phyloP scores from a whole-genome alignment of 2,888 invertebrate species.

The Caenorhabditis parvicauda region DNA sequence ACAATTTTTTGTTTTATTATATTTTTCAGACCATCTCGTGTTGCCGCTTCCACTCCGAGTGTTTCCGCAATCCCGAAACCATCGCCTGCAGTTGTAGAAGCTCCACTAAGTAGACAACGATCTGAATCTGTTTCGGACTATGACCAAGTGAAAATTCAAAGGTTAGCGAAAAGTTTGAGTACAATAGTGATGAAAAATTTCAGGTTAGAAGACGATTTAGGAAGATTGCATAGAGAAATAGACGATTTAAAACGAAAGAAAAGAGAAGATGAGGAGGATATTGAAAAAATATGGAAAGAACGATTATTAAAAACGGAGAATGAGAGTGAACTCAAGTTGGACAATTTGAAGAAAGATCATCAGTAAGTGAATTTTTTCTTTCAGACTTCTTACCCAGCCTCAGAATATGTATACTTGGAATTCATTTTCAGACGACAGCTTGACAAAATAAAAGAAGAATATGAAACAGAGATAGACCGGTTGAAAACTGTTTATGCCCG shows the following conservation, averaged over 20 bases:
- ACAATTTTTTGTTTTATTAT: too few species aligned
- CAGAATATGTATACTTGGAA: too few species aligned
- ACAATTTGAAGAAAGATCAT: neutral
- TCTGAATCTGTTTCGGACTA: neutral
- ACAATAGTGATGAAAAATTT: neutral
- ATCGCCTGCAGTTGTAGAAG: neutral
- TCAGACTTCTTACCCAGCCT: too few species aligned
- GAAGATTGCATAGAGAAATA: neutral
- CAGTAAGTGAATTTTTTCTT: too few species aligned
- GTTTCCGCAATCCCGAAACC: neutral
- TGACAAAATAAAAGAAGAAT: constrained; percentile 28
- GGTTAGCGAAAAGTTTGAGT: neutral
- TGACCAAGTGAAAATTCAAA: neutral
- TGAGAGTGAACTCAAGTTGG: neutral
- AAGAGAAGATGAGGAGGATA: neutral
- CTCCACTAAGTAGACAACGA: neutral
- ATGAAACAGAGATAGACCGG: constrained; percentile 28
- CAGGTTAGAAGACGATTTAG: neutral
- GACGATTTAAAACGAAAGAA: neutral
- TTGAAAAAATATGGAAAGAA: neutral
- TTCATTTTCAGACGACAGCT: constrained; percentile 24
- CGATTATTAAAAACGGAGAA: neutral
- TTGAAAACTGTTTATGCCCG: constrained; percentile 29
- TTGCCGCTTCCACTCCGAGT: too few species aligned
- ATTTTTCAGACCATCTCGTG: too few species aligned